A percentile compares a stretch with the other conserved stretches of the same genome.
These are phyloP conservation scores for Polydrusus cervinus DNA, from an alignment of 2,888 invertebrate species.

Conservation along the genomic window DNA sequence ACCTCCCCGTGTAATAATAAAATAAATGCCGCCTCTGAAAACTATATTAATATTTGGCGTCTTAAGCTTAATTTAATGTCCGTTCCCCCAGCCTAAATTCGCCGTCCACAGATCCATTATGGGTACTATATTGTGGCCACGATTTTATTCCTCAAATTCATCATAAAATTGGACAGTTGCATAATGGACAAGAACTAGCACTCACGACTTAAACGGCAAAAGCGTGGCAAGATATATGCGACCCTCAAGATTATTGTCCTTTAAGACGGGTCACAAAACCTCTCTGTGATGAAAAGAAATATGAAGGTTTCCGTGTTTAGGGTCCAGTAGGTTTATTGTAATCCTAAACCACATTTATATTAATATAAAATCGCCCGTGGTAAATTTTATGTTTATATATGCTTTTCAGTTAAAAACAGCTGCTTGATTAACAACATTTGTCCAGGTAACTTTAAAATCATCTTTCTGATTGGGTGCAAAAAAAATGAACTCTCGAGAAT, in stretches of 20 bases:
- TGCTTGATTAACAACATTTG: background rate
- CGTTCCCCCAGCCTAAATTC: background rate
- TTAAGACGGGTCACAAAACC: constrained; percentile 37
- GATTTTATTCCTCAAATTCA: constrained; percentile 22
- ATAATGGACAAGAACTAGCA: constrained; percentile 27
- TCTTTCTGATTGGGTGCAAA: no score
- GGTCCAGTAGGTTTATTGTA: constrained; percentile 28
- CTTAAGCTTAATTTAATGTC: no score
- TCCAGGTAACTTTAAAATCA: no score
- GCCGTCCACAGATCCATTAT: background rate
- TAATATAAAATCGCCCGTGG: constrained; percentile 31
- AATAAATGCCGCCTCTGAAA: no score
- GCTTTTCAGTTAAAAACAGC: background rate
- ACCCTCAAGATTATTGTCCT: constrained; percentile 36
- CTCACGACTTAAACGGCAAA: constrained; percentile 36
- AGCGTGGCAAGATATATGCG: constrained; percentile 37
- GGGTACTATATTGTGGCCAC: background rate
- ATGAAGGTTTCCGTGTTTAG: constrained; percentile 20
- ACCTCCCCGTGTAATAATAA: no score
- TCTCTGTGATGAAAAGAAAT: constrained; percentile 32
- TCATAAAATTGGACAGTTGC: constrained; percentile 30
- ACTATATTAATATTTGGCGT: no score
- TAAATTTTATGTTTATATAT: constrained; percentile 16
- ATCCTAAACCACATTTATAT: constrained; percentile 29
- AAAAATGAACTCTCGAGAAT: no score